Percentiles rank a stretch among this genome's conserved stretches.
Evolutionary conservation across 2,888 invertebrate species (phyloP).

Genomic region (Hypselothyrea guttata): DNA sequence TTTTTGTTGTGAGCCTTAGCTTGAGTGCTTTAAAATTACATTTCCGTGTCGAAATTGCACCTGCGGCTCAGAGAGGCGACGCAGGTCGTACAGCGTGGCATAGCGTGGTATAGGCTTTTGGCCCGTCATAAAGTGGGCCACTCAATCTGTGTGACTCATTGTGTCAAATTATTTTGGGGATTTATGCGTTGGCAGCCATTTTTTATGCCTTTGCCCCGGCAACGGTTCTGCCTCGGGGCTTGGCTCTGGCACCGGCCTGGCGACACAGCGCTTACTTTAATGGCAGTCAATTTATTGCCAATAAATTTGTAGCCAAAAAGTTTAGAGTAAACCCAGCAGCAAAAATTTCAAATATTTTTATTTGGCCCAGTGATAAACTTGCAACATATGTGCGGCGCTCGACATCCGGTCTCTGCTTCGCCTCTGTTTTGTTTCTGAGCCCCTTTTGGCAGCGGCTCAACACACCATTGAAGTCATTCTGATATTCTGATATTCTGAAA

Average conservation of each 20-base stretch:
- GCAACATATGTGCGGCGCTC: conserved; percentile 64
- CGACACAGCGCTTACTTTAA: conserved; percentile 62
- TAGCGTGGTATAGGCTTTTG: conserved; percentile 18
- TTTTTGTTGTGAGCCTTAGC: conserved; percentile 21
- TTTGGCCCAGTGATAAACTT: conserved; percentile 73
- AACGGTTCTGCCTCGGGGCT: not conserved
- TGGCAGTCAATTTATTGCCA: conserved; percentile 77
- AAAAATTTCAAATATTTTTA: conserved; percentile 65
- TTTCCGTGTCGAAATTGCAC: conserved; percentile 72
- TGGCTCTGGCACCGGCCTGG: not conserved
- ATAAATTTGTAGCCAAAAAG: conserved; percentile 78
- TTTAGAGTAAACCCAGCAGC: conserved; percentile 70
- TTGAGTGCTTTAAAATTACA: conserved; percentile 75
- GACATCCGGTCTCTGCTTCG: conserved; percentile 11
- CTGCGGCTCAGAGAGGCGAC: conserved; percentile 66
- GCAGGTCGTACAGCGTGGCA: not conserved
- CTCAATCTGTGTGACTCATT: conserved; percentile 77
- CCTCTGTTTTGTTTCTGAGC: conserved; percentile 30
- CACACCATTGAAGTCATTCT: not conserved
- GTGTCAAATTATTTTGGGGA: conserved; percentile 77
- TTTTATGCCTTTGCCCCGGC: conserved; percentile 44
- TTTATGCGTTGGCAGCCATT: conserved; percentile 75
- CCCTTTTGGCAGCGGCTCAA: conserved; percentile 67
- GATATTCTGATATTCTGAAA: no score
- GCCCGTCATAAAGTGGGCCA: conserved; percentile 44